phyloP scores from a whole-genome alignment of 1,140 invertebrate species.

The Ips typographus region DNA sequence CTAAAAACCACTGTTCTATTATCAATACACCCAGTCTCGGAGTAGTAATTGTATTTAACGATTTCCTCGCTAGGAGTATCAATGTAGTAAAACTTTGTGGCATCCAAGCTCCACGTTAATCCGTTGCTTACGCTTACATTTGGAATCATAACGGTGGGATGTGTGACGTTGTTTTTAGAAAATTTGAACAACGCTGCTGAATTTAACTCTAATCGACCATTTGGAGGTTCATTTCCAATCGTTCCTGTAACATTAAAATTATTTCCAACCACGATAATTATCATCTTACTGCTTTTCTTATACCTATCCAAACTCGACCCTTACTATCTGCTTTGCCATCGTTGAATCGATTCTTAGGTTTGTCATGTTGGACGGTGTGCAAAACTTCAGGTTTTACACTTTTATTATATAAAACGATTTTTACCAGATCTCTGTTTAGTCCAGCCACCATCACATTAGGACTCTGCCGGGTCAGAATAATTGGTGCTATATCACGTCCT shows the following conservation, averaged over 20 bases:
- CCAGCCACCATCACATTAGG: conserved; percentile 66
- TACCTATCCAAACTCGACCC: conserved; percentile 78
- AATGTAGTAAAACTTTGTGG: conserved; percentile 74
- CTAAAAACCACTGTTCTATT: conserved; percentile 39
- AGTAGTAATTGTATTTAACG: conserved; percentile 73
- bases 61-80: conserved; percentile 66
- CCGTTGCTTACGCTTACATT: conserved; percentile 78
- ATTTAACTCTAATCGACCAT: conserved; percentile 52
- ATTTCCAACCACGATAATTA: not conserved
- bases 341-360: conserved; percentile 70
- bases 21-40: conserved; percentile 61
- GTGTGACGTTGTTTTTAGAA: conserved; percentile 51
- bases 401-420: conserved; percentile 65
- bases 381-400: conserved; percentile 54
- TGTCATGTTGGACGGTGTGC: conserved; percentile 62
- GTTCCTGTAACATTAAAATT: conserved; percentile 57
- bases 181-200: conserved; percentile 63
- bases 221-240: conserved; percentile 63
- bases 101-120: conserved; percentile 72
- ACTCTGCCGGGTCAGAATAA: conserved; percentile 68
- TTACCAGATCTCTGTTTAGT: conserved; percentile 60
- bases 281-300: conserved; percentile 35
- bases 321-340: conserved; percentile 82
- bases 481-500: conserved; percentile 53
- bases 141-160: conserved; percentile 50